Evolutionary conservation across 1,140 invertebrate species (phyloP).

Genomic region (Phthorimaea operculella): DNA sequence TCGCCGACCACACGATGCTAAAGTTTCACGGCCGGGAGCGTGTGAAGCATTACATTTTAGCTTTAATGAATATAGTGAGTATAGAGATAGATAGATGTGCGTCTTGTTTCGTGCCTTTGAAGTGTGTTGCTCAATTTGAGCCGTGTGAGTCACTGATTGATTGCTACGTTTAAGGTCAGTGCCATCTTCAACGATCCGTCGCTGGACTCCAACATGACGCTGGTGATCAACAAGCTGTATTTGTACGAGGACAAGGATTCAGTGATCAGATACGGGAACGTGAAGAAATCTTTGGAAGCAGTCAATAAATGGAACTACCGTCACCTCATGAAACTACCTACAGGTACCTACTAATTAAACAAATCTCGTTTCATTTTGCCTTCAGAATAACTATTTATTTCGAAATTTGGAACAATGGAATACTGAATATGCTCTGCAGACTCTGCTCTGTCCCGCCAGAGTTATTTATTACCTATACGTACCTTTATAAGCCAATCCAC

Average conservation of each 20-base stretch:
- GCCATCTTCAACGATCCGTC: conserved; percentile 79
- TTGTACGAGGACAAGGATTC: conserved; percentile 73
- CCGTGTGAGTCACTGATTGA: conserved; percentile 36
- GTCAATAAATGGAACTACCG: conserved; percentile 81
- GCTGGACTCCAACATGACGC: conserved; percentile 73
- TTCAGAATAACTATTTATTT: too few species aligned
- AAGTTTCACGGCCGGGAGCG: conserved; percentile 75
- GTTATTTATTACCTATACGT: too few species aligned
- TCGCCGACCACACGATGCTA: conserved; percentile 76
- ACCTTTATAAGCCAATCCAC: too few species aligned
- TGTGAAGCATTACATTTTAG: conserved; percentile 77
- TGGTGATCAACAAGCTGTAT: conserved; percentile 74
- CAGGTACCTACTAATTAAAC: conserved; percentile 25
- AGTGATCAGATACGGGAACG: conserved; percentile 72
- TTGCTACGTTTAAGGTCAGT: conserved; percentile 71
- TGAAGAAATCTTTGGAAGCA: conserved; percentile 77
- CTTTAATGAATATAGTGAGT: conserved; percentile 81
- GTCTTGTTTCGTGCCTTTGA: conserved; percentile 21
- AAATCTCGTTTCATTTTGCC: too few species aligned
- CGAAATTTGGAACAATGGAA: too few species aligned
- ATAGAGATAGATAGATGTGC: background rate
- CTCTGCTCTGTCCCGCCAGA: too few species aligned
- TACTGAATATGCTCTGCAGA: too few species aligned
- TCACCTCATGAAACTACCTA: conserved; percentile 63
- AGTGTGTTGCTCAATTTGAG: conserved; percentile 20